Evolutionary conservation across 2,888 invertebrate species (phyloP).

Genomic region (Miltochrista miniata): DNA sequence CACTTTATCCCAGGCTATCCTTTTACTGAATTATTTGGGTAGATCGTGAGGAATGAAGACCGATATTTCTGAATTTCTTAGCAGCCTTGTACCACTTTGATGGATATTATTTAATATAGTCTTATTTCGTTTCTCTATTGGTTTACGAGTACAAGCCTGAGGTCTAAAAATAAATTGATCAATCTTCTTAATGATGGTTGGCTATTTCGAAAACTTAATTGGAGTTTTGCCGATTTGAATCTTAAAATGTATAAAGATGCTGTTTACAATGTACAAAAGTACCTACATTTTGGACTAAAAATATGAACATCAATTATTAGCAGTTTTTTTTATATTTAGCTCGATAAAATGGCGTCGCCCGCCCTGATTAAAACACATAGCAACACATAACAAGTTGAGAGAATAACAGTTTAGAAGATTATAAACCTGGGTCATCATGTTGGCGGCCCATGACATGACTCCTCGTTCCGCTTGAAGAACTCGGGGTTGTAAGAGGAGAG

Average conservation of each 20-base stretch:
- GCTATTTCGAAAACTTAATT: neutral
- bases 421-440: too few relatives aligned
- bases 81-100: conserved; percentile 6
- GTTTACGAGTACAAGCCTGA: neutral
- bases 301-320: too few relatives aligned
- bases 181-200: neutral
- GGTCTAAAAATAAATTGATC: neutral
- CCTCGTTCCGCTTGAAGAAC: too few relatives aligned
- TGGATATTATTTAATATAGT: conserved; percentile 14
- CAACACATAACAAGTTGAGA: too few relatives aligned
- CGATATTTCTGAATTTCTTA: conserved; percentile 30
- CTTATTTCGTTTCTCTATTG: conserved; percentile 3
- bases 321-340: too few relatives aligned
- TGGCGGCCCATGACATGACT: too few relatives aligned
- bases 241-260: neutral
- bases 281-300: too few relatives aligned
- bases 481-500: too few relatives aligned
- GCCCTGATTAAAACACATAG: too few relatives aligned
- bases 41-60: conserved; percentile 25
- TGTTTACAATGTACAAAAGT: too few relatives aligned
- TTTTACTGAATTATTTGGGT: conserved; percentile 27
- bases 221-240: neutral
- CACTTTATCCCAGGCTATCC: conserved; percentile 21
- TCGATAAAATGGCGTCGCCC: too few relatives aligned
- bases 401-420: too few relatives aligned